phyloP scores from a whole-genome alignment of 2,888 invertebrate species.

The Aspidiotus destructor region DNA sequence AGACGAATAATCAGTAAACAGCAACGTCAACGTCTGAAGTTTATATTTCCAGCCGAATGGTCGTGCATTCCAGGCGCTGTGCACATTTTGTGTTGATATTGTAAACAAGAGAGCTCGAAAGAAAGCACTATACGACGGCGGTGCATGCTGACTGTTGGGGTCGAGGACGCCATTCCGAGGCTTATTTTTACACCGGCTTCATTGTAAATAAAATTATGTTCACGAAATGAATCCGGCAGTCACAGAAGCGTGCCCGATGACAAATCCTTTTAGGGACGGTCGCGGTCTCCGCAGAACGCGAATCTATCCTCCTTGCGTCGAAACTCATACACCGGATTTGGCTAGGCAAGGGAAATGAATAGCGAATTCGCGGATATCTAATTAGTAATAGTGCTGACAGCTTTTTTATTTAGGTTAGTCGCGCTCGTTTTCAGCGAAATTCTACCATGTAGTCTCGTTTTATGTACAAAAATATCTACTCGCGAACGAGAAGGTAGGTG shows the following conservation, averaged over 20 bases:
- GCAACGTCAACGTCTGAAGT: constrained; percentile 26
- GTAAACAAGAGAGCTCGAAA: constrained; percentile 14
- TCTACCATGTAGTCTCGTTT: too few relatives aligned
- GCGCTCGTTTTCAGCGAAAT: too few relatives aligned
- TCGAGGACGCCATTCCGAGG: constrained; percentile 14
- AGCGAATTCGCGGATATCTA: too few relatives aligned
- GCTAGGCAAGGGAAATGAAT: too few relatives aligned
- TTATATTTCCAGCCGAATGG: constrained; percentile 26
- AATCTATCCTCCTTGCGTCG: too few relatives aligned
- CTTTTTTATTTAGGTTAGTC: too few relatives aligned
- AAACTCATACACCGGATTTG: too few relatives aligned
- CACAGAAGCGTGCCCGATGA: constrained; percentile 10
- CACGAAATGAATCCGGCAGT: constrained; percentile 17
- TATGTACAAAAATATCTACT: too few relatives aligned
- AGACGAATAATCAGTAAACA: constrained; percentile 29
- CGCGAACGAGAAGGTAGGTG: too few relatives aligned
- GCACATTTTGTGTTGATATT: constrained; percentile 24
- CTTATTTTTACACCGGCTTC: constrained; percentile 26
- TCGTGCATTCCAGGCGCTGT: constrained; percentile 20
- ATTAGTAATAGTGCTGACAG: too few relatives aligned
- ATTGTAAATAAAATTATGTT: constrained; percentile 27
- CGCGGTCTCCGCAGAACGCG: constrained; percentile 4
- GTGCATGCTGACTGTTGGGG: neutral
- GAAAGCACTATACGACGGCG: constrained; percentile 16
- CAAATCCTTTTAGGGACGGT: constrained; percentile 8